Evolutionary conservation across 2,797 vertebrate species (phyloP).

Genomic region (Rachycentron canadum): DNA sequence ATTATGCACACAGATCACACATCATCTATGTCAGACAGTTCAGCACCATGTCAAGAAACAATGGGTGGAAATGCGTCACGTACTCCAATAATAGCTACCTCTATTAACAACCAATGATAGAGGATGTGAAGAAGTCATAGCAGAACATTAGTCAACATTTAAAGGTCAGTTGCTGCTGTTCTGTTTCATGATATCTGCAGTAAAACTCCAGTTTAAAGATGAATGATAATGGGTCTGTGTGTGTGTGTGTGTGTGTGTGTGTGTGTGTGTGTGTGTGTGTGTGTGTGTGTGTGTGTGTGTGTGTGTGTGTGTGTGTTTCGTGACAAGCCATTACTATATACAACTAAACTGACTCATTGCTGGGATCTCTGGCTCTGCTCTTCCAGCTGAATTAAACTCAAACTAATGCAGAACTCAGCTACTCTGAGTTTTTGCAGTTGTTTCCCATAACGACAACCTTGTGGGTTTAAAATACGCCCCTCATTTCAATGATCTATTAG

Average conservation of each 20-base stretch:
- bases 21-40: not conserved
- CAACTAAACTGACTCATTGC: not conserved
- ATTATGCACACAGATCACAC: not conserved
- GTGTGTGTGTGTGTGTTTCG: not conserved
- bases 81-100: too few relatives aligned
- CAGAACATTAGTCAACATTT: constrained; percentile 12
- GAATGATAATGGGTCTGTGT: not conserved
- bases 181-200: not conserved
- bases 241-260: too few relatives aligned
- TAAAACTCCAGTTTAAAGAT: constrained; percentile 9
- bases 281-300: not conserved
- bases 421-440: constrained; percentile 23
- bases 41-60: not conserved
- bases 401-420: constrained; percentile 30
- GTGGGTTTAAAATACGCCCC: not conserved
- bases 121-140: not conserved
- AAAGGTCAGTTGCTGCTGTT: constrained; percentile 21
- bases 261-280: not conserved
- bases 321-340: not conserved
- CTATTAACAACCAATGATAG: not conserved
- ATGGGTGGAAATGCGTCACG: not conserved
- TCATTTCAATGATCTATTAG: constrained; percentile 18
- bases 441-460: not conserved
- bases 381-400: constrained; percentile 21
- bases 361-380: constrained; percentile 4